Conservation (phyloP, 1,140 invertebrate species). For the Meloidogyne hapla region DNA sequence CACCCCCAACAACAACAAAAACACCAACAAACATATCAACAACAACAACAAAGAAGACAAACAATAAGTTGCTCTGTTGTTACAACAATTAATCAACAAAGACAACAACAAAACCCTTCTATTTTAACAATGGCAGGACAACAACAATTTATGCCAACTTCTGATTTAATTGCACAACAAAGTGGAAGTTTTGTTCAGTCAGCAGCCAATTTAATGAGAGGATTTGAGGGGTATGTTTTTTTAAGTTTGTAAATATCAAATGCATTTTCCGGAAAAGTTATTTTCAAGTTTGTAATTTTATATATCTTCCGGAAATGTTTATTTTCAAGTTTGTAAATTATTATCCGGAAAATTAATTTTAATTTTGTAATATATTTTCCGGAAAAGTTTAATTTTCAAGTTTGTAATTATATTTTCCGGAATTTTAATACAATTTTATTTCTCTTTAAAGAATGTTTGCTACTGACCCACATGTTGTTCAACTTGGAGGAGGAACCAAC, state of each 20-base stretch:
- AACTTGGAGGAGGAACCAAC: neutral
- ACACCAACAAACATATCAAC: conserved; percentile 3
- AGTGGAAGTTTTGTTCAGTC: conserved; percentile 13
- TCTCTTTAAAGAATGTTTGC: neutral
- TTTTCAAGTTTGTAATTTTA: no score
- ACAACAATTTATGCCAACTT: conserved; percentile 7
- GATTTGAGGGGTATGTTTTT: conserved; percentile 7
- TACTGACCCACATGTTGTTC: neutral
- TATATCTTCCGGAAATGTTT: no score
- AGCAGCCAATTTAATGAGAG: conserved; percentile 28
- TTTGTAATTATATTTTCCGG: no score
- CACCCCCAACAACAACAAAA: neutral
- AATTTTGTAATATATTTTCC: no score
- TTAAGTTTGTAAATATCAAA: neutral
- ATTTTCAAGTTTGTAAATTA: no score
- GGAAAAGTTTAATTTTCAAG: no score
- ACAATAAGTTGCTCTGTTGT: neutral
- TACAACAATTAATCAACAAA: neutral
- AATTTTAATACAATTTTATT: no score
- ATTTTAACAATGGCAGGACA: neutral
- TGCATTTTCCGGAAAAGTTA: no score
- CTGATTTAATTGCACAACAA: neutral
- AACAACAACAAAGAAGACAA: conserved; percentile 7
- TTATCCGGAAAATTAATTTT: no score
- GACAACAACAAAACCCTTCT: neutral